Base-by-base conservation (phyloP, 2,797 vertebrate species). In the Serranus cabrilla region DNA sequence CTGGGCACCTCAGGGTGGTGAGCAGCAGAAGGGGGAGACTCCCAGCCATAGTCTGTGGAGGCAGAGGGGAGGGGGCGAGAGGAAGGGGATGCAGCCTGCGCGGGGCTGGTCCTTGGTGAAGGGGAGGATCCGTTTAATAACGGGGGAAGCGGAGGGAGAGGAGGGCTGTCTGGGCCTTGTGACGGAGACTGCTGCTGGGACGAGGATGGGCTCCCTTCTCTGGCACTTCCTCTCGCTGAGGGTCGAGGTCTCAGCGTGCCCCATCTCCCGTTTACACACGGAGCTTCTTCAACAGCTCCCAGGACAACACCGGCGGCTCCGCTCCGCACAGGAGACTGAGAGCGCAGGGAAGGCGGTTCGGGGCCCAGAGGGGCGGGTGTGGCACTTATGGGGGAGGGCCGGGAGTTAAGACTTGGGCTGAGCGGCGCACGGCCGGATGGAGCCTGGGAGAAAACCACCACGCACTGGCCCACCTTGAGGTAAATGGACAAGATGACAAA, bases 401-500 rank as follows among this genome's bases (percentile, higher is more conserved):
- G 96, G 0, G 98, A 99, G 89, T 99, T 99, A 68, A 99, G 87
- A 92, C 98, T 99, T 56, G 98, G 98, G 83, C 98, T 99, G 42
- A 99, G 97, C 0, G 98, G 98, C 1, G 98, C 97, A 5, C 97
- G 96, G 4, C 98, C 98, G 0, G 97, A 99, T 5, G 98, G 98
- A 13, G 98, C 98, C 91, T 99, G 98, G 74, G 98, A 99, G 91
- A 99, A 99, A 52, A 99, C 98, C 86, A 99, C 98, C 52, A 99
- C 98, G 13, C 98, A 99, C 86, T 98, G 96, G 14, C 98, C 98
- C 77, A 99, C 98, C 98, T 99, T 82, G 18, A 82, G 76, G 74
- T 73, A 56, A 75, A 84, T 14, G 57, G 49, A 74, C 25, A 64
- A 27, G 42, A 31, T 16, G 23, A 63, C 34, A 42, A 18, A 46